A percentile compares a stretch with the other conserved stretches of the same genome.
These are phyloP conservation scores for Hirudo medicinalis DNA, from an alignment of 1,140 invertebrate species.

Conservation along the genomic window DNA sequence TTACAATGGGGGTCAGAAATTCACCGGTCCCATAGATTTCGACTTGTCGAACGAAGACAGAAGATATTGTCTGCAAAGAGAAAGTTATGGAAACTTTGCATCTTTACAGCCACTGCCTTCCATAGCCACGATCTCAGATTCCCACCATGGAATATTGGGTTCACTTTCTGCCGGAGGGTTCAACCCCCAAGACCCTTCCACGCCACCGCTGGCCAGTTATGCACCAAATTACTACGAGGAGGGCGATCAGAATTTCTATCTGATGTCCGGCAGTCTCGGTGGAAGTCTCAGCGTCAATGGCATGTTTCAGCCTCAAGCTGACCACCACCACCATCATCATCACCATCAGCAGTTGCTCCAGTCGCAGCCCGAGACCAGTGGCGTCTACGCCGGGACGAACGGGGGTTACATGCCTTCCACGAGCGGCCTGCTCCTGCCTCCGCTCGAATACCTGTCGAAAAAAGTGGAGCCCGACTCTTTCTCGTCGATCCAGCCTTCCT, in stretches of 20 bases:
- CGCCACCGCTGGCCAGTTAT: slow-evolving; percentile 9
- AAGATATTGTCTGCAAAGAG: slow-evolving; percentile 8
- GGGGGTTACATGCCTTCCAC: slow-evolving; percentile 6
- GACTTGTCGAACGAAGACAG: slow-evolving; percentile 1
- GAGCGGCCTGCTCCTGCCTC: neutral
- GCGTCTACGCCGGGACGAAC: neutral
- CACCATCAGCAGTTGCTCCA: slow-evolving; percentile 2
- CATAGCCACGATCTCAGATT: slow-evolving; percentile 88
- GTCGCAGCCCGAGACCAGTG: neutral
- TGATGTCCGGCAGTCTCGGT: neutral
- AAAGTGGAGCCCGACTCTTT: neutral
- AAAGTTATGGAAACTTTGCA: slow-evolving; percentile 10
- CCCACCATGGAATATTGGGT: neutral
- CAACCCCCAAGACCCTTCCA: slow-evolving; percentile 3
- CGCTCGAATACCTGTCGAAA: slow-evolving; percentile 5
- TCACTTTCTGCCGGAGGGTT: neutral
- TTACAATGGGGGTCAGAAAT: neutral
- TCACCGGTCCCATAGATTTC: neutral
- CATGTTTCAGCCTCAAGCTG: neutral
- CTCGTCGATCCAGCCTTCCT: neutral
- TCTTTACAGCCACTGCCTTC: slow-evolving; percentile 79
- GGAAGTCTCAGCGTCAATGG: neutral
- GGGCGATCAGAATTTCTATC: neutral
- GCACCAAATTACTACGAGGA: slow-evolving; percentile 15
- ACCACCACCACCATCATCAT: neutral